phyloP scores from a whole-genome alignment of 2,888 invertebrate species.

The Caenorhabditis sp. region DNA sequence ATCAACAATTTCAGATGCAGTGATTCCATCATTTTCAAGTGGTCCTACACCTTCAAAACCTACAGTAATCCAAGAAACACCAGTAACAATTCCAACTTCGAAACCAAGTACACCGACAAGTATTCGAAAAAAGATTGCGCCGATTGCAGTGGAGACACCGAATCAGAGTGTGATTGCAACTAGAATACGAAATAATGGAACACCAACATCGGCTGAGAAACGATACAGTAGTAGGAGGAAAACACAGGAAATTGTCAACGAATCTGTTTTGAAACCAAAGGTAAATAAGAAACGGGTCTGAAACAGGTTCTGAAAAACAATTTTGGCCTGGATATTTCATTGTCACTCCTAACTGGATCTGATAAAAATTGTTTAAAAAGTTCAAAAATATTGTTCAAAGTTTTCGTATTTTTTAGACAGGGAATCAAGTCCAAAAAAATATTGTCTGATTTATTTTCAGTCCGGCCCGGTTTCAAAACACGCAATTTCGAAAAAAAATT shows the following conservation, averaged over 20 bases:
- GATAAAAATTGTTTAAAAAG: too few relatives aligned
- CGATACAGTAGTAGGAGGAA: slow-evolving; percentile 51
- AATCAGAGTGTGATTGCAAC: slow-evolving; percentile 49
- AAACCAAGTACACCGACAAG: slow-evolving; percentile 28
- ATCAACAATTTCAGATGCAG: slow-evolving; percentile 24
- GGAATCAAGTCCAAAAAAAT: too few relatives aligned
- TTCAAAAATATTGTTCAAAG: too few relatives aligned
- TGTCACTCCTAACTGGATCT: too few relatives aligned
- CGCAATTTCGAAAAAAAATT: too few relatives aligned
- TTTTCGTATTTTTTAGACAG: too few relatives aligned
- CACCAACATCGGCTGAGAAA: slow-evolving; percentile 22
- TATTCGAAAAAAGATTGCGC: slow-evolving; percentile 10
- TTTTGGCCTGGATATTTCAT: too few relatives aligned
- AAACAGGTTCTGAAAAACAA: too few relatives aligned
- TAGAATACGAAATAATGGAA: slow-evolving; percentile 46
- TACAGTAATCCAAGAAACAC: slow-evolving; percentile 1
- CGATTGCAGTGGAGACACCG: slow-evolving; percentile 8
- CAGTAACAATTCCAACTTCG: slow-evolving; percentile 9
- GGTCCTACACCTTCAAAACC: slow-evolving; percentile 21
- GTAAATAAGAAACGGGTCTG: slow-evolving; percentile 23
- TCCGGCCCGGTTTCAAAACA: too few relatives aligned
- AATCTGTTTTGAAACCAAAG: slow-evolving; percentile 42
- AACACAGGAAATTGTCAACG: slow-evolving; percentile 64
- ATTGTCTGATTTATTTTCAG: too few relatives aligned
- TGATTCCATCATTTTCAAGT: slow-evolving; percentile 25